A percentile compares a stretch with the other conserved stretches of the same genome.
These are phyloP conservation scores for Beroe ovata DNA, from an alignment of 37 sponge, comb jelly and placozoan genomes.

Conservation along the genomic window DNA sequence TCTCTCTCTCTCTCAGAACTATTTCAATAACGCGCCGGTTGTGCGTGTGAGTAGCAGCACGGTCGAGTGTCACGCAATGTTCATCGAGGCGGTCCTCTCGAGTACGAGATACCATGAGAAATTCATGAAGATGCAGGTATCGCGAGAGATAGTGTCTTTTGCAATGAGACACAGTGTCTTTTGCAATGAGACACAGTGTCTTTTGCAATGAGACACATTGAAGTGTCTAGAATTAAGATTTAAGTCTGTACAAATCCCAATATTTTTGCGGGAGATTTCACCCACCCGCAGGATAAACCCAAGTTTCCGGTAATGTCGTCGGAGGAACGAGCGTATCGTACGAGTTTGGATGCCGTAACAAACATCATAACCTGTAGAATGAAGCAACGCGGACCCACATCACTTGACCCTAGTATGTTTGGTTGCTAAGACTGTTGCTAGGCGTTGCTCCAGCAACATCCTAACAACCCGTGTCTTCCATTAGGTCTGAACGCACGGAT, in stretches of 20 bases:
- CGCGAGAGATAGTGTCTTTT: too few relatives aligned
- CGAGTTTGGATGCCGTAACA: constrained; percentile 49
- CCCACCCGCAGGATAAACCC: constrained; percentile 20
- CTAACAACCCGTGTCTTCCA: not conserved
- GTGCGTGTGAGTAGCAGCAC: constrained; percentile 22
- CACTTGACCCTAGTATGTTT: not conserved
- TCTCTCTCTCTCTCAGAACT: constrained; percentile 40
- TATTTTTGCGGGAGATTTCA: too few relatives aligned
- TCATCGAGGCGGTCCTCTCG: constrained; percentile 42
- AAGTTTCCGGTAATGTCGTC: constrained; percentile 20
- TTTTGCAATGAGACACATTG: too few relatives aligned
- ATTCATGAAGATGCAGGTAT: constrained; percentile 44
- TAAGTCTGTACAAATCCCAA: too few relatives aligned
- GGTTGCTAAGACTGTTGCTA: too few relatives aligned
- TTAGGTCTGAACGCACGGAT: constrained; percentile 9
- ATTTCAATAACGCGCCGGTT: constrained; percentile 55
- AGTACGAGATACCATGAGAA: constrained; percentile 47
- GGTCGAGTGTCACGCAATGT: constrained; percentile 36
- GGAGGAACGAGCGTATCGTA: constrained; percentile 36
- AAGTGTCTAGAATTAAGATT: too few relatives aligned
- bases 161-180: too few relatives aligned
- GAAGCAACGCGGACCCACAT: constrained; percentile 61
- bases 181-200: too few relatives aligned
- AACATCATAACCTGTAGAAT: constrained; percentile 57
- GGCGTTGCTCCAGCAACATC: too few relatives aligned